Conservation (phyloP, 1,140 invertebrate species). For the Lepidurus packardi region DNA sequence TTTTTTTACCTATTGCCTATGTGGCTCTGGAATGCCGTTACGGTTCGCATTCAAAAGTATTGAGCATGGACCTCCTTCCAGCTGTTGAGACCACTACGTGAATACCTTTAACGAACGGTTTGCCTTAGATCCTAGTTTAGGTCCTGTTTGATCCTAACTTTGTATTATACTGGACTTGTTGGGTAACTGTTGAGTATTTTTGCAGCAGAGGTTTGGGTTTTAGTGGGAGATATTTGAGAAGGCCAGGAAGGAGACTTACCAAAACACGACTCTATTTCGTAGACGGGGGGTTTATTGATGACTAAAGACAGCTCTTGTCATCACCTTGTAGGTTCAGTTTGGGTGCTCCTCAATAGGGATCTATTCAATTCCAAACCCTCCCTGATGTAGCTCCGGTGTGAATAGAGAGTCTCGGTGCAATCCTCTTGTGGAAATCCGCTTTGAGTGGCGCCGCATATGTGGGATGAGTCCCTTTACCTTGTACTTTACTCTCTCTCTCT, state of each 20-base stretch:
- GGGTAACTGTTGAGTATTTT: no score
- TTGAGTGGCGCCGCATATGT: slow-evolving; percentile 6
- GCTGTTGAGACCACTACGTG: no score
- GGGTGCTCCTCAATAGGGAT: neutral
- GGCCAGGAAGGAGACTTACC: neutral
- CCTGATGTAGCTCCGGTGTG: neutral
- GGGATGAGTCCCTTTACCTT: slow-evolving; percentile 11
- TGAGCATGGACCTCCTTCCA: no score
- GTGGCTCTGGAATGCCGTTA: neutral
- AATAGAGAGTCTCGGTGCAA: neutral
- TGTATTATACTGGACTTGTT: no score
- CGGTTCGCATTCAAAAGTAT: neutral
- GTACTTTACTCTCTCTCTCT: neutral
- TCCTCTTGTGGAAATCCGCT: slow-evolving; percentile 17
- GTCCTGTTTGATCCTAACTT: no score
- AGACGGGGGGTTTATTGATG: neutral
- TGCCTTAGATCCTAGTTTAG: no score
- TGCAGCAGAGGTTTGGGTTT: no score
- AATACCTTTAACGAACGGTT: no score
- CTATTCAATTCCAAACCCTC: neutral
- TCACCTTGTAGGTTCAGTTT: slow-evolving; percentile 18
- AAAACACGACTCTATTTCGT: neutral
- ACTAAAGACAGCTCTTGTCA: slow-evolving; percentile 19
- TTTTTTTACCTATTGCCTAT: neutral
- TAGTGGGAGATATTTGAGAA: neutral